These are phyloP conservation scores for Cheumatopsyche charites DNA, from an alignment of 1,140 invertebrate species.

Conservation along the genomic window DNA sequence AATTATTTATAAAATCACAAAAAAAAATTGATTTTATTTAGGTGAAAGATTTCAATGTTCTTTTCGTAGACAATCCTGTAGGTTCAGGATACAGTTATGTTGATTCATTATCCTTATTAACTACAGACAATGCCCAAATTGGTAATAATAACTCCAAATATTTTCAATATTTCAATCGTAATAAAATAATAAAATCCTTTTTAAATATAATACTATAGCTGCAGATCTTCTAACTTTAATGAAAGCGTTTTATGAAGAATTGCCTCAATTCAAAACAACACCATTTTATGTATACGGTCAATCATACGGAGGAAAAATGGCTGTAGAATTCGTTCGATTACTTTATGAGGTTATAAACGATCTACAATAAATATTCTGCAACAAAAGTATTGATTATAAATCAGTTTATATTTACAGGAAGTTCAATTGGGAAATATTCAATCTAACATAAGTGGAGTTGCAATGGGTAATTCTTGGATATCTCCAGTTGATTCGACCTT, in stretches of 20 bases:
- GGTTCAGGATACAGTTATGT: conserved; percentile 87
- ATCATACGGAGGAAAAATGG: conserved; percentile 91
- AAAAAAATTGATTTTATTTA: conserved; percentile 51
- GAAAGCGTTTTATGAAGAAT: conserved; percentile 66
- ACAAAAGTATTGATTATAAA: too few species aligned
- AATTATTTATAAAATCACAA: neutral
- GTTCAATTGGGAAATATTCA: conserved; percentile 67
- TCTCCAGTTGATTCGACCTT: conserved; percentile 80
- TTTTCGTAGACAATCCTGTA: conserved; percentile 90
- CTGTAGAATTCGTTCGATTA: conserved; percentile 73
- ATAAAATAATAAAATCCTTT: neutral
- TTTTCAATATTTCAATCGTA: neutral
- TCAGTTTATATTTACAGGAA: conserved; percentile 58
- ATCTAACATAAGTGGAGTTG: conserved; percentile 77
- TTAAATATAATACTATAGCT: conserved; percentile 55
- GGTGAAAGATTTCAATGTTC: conserved; percentile 77
- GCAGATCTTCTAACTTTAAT: conserved; percentile 76
- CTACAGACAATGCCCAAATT: conserved; percentile 74
- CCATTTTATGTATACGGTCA: conserved; percentile 84
- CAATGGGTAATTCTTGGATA: conserved; percentile 86
- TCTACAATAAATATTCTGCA: too few species aligned
- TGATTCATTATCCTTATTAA: conserved; percentile 62
- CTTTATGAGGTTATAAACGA: conserved; percentile 69
- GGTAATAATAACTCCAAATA: too few species aligned
- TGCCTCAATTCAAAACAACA: conserved; percentile 71